Base-by-base conservation (phyloP, 2,113 vertebrate species). In the Okapia johnstoni region DNA sequence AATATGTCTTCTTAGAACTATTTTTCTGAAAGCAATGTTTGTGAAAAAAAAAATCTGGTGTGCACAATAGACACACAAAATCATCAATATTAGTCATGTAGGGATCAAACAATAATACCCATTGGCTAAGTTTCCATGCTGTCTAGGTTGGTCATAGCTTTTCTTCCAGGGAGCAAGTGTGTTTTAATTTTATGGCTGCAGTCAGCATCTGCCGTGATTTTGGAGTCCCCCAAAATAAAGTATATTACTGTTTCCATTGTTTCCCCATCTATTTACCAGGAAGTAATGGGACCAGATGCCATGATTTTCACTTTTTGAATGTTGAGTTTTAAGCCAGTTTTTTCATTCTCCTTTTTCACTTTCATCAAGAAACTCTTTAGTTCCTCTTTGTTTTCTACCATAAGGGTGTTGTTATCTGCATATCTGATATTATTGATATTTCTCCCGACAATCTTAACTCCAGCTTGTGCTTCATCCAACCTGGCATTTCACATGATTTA, bases 221-320 rank as follows among this genome's bases (percentile, higher is more conserved):
- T 40, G 3, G 40, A 40, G 40, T 40, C 40, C 40, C 40, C 40
- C 40, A 40, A 40, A 40, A 40, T 40, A 40, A 40, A 40, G 40
- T 40, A 40, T 40, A 40, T 40, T 40, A 40, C 40, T 40, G 40
- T 40, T 40, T 40, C 40, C 2, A 36, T 70, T 36, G 63, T 36
- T 70, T 36, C n/a, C n/a, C n/a, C 10, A 0, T 36, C n/a, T 70
- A 36, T 19, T 36, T 36, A 70, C 9, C 5, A 21, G 0, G 5
- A 70, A 21, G n/a, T 70, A 70, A 70, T 1, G 0, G 10, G 36
- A 36, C n/a, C 19, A 36, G 63, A 70, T 36, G 33, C 33, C 16
- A 66, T n/a, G 61, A 66, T 66, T n/a, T 63, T 33, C 15, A 16
- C 4, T n/a, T 63, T 63, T 33, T 63, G 61, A n/a, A 63, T 63